Conservation (phyloP, 2,113 vertebrate genomes). For the Neomonachus schauinslandi region DNA sequence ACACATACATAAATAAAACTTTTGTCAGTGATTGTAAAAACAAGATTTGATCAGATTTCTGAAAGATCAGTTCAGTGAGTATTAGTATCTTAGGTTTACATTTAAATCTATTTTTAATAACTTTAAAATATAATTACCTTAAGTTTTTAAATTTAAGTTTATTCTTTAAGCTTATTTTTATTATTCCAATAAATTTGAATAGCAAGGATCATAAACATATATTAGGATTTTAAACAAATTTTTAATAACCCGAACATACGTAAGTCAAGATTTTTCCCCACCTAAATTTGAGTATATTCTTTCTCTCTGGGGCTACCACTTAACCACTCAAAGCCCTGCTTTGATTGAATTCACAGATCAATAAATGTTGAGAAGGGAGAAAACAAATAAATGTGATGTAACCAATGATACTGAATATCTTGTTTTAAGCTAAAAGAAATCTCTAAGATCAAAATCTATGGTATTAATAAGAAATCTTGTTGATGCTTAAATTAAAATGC, state of each 20-base stretch:
- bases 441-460: slow-evolving; percentile 12
- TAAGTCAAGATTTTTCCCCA: not conserved
- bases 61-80: not conserved
- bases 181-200: slow-evolving; percentile 23
- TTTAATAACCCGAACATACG: not conserved
- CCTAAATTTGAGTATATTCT: not conserved
- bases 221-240: not conserved
- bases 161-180: slow-evolving; percentile 14
- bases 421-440: not conserved
- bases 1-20: not conserved
- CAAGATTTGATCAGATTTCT: not conserved
- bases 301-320: not conserved
- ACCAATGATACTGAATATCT: not conserved
- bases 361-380: not conserved
- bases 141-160: not conserved
- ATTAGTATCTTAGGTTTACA: not conserved
- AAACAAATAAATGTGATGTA: not conserved
- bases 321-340: not conserved
- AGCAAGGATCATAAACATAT: not conserved
- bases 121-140: slow-evolving; percentile 17
- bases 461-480: not conserved
- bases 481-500: not conserved
- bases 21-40: not conserved
- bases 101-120: slow-evolving; percentile 47
- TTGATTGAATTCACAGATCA: not conserved